phyloP scores from a whole-genome alignment of 2,888 invertebrate species.

The Tetropium fuscum region DNA sequence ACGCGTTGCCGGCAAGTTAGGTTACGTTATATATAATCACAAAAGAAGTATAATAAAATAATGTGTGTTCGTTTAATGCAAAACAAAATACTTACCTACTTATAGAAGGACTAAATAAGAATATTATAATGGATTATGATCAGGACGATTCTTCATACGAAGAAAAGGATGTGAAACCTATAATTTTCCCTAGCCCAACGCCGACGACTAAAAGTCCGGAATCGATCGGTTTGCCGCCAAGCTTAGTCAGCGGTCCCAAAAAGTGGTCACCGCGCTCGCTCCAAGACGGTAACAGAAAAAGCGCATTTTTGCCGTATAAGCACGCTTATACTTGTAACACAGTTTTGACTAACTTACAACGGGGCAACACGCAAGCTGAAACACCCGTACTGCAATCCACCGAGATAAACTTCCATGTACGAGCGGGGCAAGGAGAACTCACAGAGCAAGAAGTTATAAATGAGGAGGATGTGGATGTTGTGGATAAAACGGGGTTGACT shows the following conservation, averaged over 20 bases:
- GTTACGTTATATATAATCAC: too few relatives aligned
- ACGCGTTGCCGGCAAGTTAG: too few relatives aligned
- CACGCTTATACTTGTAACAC: slow-evolving; percentile 72
- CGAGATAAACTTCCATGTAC: slow-evolving; percentile 85
- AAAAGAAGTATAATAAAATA: too few relatives aligned
- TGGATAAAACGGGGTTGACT: slow-evolving; percentile 84
- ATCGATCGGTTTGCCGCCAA: slow-evolving; percentile 41
- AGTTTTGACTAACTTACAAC: slow-evolving; percentile 91
- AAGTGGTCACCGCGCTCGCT: slow-evolving; percentile 70
- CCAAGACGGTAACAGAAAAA: slow-evolving; percentile 80
- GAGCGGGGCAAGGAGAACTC: slow-evolving; percentile 92
- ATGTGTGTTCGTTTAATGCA: too few relatives aligned
- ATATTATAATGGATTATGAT: slow-evolving; percentile 30
- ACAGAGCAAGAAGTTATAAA: slow-evolving; percentile 76
- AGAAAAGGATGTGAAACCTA: slow-evolving; percentile 57
- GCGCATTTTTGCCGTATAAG: slow-evolving; percentile 89
- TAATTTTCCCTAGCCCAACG: slow-evolving; percentile 42
- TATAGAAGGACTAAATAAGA: too few relatives aligned
- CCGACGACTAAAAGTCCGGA: slow-evolving; percentile 25
- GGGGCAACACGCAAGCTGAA: slow-evolving; percentile 92
- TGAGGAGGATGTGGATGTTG: slow-evolving; percentile 76
- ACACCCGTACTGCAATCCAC: slow-evolving; percentile 78
- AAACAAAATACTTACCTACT: too few relatives aligned
- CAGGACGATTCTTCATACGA: slow-evolving; percentile 49
- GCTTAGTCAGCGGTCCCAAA: slow-evolving; percentile 54